These are phyloP conservation scores for Cyphomyrus discorhynchus DNA, from an alignment of 2,113 vertebrate species.

Conservation along the genomic window DNA sequence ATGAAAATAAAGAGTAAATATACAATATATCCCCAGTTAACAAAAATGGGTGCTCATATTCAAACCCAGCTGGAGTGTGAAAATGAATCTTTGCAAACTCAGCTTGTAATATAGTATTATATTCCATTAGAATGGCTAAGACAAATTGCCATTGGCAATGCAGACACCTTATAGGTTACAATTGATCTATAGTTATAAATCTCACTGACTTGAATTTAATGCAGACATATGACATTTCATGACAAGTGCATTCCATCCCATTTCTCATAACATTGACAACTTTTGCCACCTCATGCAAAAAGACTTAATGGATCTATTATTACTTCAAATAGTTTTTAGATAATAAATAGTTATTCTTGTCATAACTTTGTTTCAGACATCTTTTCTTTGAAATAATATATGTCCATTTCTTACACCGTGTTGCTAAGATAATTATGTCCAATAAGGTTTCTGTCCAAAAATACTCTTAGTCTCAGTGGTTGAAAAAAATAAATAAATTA, in stretches of 20 bases:
- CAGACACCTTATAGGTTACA: background rate
- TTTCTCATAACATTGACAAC: background rate
- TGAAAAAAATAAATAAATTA: too few relatives aligned
- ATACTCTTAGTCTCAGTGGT: background rate
- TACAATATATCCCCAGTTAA: background rate
- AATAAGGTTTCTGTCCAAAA: background rate
- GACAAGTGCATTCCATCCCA: background rate
- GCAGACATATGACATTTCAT: conserved; percentile 32
- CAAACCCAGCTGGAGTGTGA: background rate
- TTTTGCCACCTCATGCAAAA: background rate
- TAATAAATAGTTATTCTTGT: background rate
- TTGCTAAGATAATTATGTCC: background rate
- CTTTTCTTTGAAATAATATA: background rate
- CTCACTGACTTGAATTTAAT: background rate
- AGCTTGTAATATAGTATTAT: conserved; percentile 28
- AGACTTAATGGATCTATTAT: background rate
- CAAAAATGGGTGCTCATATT: background rate
- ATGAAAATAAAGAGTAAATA: background rate
- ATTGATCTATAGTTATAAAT: background rate
- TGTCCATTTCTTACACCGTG: background rate
- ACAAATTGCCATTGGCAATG: conserved; percentile 27
- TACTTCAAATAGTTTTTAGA: background rate
- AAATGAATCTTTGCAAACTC: background rate
- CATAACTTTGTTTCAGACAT: background rate
- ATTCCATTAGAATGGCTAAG: conserved; percentile 27